Conservation (phyloP, 2,888 invertebrate species). For the Anodontia alba region DNA sequence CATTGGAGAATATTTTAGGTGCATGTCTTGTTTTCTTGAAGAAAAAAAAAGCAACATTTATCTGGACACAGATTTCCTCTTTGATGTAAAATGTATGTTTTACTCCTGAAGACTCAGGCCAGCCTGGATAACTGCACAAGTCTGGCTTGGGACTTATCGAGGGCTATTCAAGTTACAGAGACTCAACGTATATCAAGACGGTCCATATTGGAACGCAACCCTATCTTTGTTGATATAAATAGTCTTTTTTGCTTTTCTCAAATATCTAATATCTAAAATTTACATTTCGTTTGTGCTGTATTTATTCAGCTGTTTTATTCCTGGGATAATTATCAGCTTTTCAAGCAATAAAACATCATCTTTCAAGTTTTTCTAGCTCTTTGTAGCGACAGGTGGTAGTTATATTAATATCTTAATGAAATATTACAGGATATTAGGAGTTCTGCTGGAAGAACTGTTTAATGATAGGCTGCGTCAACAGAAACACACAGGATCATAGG, state of each 20-base stretch:
- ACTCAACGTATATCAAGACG: too few relatives aligned
- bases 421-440: constrained; percentile 16
- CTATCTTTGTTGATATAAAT: not conserved
- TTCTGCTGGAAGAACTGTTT: not conserved
- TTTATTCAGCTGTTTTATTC: constrained; percentile 11
- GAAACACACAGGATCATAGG: not conserved
- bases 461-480: not conserved
- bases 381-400: constrained; percentile 2
- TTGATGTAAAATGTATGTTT: too few relatives aligned
- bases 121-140: too few relatives aligned
- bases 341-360: not conserved
- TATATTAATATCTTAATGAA: constrained; percentile 18
- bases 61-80: too few relatives aligned
- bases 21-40: too few relatives aligned
- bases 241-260: not conserved
- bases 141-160: too few relatives aligned
- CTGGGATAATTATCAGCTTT: not conserved
- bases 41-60: too few relatives aligned
- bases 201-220: too few relatives aligned
- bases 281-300: not conserved
- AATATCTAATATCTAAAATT: constrained; percentile 10
- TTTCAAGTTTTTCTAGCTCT: not conserved
- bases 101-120: too few relatives aligned
- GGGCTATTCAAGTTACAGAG: too few relatives aligned
- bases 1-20: too few relatives aligned